Base-by-base conservation (phyloP, 92 coral and sea anemone genomes). In the Epizoanthus ramosus region DNA sequence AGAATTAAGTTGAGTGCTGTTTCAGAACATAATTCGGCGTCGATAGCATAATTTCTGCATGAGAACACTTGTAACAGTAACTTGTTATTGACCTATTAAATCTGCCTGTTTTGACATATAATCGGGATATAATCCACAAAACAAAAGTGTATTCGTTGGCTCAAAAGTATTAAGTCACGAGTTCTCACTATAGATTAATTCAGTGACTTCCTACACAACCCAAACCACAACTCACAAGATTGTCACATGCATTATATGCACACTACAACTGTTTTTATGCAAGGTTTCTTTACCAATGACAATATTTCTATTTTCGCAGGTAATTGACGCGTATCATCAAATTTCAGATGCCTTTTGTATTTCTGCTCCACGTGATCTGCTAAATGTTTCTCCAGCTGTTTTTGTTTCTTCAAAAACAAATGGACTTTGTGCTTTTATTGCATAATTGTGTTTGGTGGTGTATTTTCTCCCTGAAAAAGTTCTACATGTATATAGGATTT, bases 371-470 rank as follows among this genome's bases (percentile, higher is more conserved):
- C 50, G 68, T 28, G 63, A 57, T 52, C 15, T 10, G 16, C 41
- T 52, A 73, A 52, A 6, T 52, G 79, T 73, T 56, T 56, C 17
- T 43, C 15, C 66, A 21, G 54, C 80, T 75, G 80, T 74, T 28
- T 56, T 33, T 74, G 53, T 58, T 37, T 50, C 54, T 31, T 13
- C 7, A 18, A 35, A 8, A 33, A 35, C 28, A n/a, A 74, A 47
- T 57, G 68, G 67, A 75, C 80, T 75, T 57, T 74, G 80, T 25
- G 53, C 43, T 57, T 24, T 37, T 19, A 9, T 16, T 18, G 24
- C 22, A 50, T 2, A 50, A 10, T 50, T 50, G 15, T 2, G 14
- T 9, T 50, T 50, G 54, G 12, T 50, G 14, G 14, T 50, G 54
- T 50, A 50, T 50, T 50, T 50, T 50, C 54, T 13, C 14, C 14